These are phyloP conservation scores for Eilema sororculum DNA, from an alignment of 2,888 invertebrate species.

Conservation along the genomic window DNA sequence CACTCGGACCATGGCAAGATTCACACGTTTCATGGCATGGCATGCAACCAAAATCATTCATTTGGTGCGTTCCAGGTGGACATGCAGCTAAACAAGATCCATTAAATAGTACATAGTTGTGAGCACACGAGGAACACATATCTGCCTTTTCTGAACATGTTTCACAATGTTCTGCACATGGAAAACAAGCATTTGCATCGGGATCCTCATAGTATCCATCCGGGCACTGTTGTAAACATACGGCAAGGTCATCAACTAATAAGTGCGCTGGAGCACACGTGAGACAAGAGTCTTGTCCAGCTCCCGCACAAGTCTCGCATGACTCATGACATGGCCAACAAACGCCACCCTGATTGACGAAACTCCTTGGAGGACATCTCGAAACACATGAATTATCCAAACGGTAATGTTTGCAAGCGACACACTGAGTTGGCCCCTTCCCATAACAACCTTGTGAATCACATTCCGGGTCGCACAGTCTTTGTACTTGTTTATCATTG, in stretches of 20 bases:
- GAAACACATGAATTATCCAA: constrained; percentile 95
- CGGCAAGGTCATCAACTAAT: constrained; percentile 93
- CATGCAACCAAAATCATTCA: constrained; percentile 94
- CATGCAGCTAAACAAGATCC: constrained; percentile 95
- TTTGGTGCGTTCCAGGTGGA: constrained; percentile 94
- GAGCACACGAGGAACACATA: constrained; percentile 95
- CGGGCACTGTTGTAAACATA: constrained; percentile 95
- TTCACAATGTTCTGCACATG: constrained; percentile 95
- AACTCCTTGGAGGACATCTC: constrained; percentile 94
- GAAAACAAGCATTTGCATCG: constrained; percentile 93
- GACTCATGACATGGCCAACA: constrained; percentile 96
- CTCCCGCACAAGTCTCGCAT: constrained; percentile 95
- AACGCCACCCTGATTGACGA: constrained; percentile 92
- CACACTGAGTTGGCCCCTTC: constrained; percentile 93
- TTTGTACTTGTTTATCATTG: constrained; percentile 88
- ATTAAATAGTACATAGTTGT: constrained; percentile 94
- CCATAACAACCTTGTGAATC: constrained; percentile 93
- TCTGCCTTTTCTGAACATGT: constrained; percentile 94
- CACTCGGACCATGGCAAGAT: constrained; percentile 93
- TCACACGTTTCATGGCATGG: constrained; percentile 93
- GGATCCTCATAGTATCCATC: constrained; percentile 95
- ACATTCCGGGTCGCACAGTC: constrained; percentile 94
- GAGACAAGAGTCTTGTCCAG: constrained; percentile 94
- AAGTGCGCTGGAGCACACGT: constrained; percentile 94
- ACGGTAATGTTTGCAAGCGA: constrained; percentile 93